Conservation (phyloP, 1,140 invertebrate genomes). For the Plodia interpunctella region DNA sequence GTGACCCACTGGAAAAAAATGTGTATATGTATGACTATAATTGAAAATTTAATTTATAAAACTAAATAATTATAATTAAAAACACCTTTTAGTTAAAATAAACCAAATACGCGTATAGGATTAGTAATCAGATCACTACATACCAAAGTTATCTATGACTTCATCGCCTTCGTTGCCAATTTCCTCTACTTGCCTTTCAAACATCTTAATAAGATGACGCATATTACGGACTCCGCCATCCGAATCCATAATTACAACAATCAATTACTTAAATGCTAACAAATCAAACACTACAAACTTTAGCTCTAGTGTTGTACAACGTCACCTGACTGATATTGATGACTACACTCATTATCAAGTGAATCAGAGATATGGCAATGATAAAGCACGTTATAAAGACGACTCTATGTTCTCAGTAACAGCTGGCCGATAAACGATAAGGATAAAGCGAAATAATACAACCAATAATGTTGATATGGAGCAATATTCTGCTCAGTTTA, state of each 20-base stretch:
- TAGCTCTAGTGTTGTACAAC: neutral
- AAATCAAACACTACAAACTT: neutral
- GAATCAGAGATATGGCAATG: conserved; percentile 14
- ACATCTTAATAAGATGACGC: conserved; percentile 58
- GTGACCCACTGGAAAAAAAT: too few relatives aligned
- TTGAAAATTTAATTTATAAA: too few relatives aligned
- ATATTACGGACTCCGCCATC: conserved; percentile 35
- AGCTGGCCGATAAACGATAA: neutral
- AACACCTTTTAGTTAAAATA: too few relatives aligned
- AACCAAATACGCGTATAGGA: too few relatives aligned
- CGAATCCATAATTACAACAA: conserved; percentile 23
- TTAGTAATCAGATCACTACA: neutral
- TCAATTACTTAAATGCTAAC: conserved; percentile 6
- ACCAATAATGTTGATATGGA: neutral
- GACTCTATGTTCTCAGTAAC: neutral
- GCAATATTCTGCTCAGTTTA: too few relatives aligned
- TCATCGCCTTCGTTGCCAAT: conserved; percentile 25
- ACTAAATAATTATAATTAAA: too few relatives aligned
- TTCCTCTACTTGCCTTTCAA: conserved; percentile 35
- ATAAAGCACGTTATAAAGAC: neutral
- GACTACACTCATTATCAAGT: conserved; percentile 36
- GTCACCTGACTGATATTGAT: conserved; percentile 13
- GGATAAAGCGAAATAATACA: neutral
- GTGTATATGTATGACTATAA: too few relatives aligned
- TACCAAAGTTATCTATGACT: neutral